A percentile compares a stretch with the other conserved stretches of the same genome.
phyloP scores from a whole-genome alignment of 2,797 vertebrate genomes.

The Alosa sapidissima region DNA sequence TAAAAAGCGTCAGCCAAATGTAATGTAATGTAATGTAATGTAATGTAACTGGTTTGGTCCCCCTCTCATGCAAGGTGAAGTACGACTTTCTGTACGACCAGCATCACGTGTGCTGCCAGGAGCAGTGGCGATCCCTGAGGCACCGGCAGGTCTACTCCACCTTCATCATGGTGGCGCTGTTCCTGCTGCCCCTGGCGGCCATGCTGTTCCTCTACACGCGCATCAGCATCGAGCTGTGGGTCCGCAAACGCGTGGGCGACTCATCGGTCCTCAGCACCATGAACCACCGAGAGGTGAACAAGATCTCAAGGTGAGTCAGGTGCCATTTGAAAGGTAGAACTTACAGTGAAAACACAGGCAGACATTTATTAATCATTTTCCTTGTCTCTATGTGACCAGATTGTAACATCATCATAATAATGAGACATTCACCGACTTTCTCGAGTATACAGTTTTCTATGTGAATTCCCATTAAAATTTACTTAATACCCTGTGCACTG shows the following conservation, averaged over 20 bases:
- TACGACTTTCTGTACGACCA: constrained; percentile 84
- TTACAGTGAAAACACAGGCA: no score
- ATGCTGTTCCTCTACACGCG: constrained; percentile 82
- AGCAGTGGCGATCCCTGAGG: constrained; percentile 71
- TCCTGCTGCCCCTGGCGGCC: constrained; percentile 76
- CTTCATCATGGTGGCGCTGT: constrained; percentile 85
- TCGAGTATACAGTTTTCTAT: no score
- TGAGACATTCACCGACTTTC: no score
- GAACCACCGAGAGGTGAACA: constrained; percentile 79
- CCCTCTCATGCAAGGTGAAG: constrained; percentile 74
- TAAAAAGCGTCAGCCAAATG: no score
- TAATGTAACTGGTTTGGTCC: not conserved
- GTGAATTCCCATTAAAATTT: no score
- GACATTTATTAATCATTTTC: no score
- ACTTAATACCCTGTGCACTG: no score
- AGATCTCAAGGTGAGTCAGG: constrained; percentile 75
- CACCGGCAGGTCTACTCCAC: constrained; percentile 78
- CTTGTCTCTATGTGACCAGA: no score
- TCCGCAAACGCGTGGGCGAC: constrained; percentile 81
- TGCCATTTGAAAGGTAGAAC: no score
- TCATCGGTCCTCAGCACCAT: constrained; percentile 77
- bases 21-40: no score
- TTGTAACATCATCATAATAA: not conserved
- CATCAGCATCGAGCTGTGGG: constrained; percentile 80
- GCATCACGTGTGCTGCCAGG: constrained; percentile 82